Evolutionary conservation across 2,113 vertebrate species (phyloP).

Genomic region (Miniopterus natalensis): DNA sequence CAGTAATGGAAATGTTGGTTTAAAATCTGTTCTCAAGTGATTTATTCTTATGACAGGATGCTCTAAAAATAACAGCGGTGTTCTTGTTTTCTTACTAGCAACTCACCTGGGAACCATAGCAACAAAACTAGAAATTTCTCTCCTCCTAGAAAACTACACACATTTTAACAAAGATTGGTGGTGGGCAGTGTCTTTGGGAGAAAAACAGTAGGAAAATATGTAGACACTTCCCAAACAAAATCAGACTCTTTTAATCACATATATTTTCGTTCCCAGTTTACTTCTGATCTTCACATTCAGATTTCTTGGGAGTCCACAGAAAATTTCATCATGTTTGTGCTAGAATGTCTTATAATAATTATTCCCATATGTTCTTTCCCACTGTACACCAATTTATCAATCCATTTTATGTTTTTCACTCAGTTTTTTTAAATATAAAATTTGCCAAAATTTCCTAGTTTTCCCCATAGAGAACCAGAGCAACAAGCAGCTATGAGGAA

Average conservation of each 20-base stretch:
- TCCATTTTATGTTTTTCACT: no score
- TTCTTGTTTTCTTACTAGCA: not conserved
- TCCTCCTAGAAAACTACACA: slow-evolving; percentile 7
- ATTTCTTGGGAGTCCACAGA: slow-evolving; percentile 36
- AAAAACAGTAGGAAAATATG: slow-evolving; percentile 13
- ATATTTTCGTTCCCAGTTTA: slow-evolving; percentile 29
- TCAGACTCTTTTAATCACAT: not conserved
- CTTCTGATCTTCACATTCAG: not conserved
- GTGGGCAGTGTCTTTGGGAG: not conserved
- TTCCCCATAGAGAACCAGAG: no score
- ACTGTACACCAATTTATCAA: no score
- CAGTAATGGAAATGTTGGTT: not conserved
- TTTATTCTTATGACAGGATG: not conserved
- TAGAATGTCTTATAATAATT: not conserved
- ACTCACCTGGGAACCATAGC: slow-evolving; percentile 14
- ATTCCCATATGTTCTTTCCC: not conserved
- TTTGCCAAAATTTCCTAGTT: no score
- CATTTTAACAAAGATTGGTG: not conserved
- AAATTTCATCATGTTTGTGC: not conserved
- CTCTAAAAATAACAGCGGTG: not conserved
- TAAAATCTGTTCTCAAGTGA: slow-evolving; percentile 25
- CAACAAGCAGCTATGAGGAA: no score
- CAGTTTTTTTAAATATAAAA: no score
- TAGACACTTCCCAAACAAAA: not conserved
- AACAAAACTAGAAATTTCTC: slow-evolving; percentile 24